Evolutionary conservation across 2,888 invertebrate genomes (phyloP).

Genomic region (Sinohyriopsis cumingii): DNA sequence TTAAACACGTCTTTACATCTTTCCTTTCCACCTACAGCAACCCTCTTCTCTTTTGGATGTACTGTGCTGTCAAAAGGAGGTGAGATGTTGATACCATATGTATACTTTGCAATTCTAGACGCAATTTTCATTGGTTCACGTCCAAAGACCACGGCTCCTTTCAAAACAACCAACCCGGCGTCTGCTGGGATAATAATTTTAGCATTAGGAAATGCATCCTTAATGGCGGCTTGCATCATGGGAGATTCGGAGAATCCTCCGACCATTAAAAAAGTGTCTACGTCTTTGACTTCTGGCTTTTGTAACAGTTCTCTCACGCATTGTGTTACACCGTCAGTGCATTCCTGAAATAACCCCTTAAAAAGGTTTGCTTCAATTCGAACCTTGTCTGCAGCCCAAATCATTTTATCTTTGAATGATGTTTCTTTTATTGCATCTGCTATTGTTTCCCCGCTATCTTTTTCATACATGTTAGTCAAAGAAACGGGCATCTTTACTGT

Average conservation of each 20-base stretch:
- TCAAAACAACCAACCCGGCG: background rate
- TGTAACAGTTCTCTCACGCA: constrained; percentile 2
- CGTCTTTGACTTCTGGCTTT: background rate
- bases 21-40: too few species aligned
- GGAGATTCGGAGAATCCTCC: constrained; percentile 17
- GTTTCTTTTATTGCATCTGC: background rate
- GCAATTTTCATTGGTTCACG: too few species aligned
- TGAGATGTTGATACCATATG: too few species aligned
- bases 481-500: background rate
- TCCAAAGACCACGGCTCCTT: background rate
- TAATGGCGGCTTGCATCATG: constrained; percentile 3
- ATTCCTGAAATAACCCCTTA: constrained; percentile 2
- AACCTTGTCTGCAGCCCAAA: constrained; percentile 4
- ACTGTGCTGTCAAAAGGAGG: too few species aligned
- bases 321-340: background rate
- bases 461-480: background rate
- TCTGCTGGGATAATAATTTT: constrained; percentile 2
- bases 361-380: constrained; percentile 1
- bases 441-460: background rate
- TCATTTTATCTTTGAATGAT: background rate
- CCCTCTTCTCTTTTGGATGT: too few species aligned
- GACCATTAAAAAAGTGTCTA: constrained; percentile 7
- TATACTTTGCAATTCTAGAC: too few species aligned
- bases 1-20: constrained; percentile 3
- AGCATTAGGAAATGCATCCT: background rate